Evolutionary conservation across 2,888 invertebrate genomes (phyloP), one percentile per base, ranked within the genome.

Genomic region (Lepidocyrtoides sp.): DNA sequence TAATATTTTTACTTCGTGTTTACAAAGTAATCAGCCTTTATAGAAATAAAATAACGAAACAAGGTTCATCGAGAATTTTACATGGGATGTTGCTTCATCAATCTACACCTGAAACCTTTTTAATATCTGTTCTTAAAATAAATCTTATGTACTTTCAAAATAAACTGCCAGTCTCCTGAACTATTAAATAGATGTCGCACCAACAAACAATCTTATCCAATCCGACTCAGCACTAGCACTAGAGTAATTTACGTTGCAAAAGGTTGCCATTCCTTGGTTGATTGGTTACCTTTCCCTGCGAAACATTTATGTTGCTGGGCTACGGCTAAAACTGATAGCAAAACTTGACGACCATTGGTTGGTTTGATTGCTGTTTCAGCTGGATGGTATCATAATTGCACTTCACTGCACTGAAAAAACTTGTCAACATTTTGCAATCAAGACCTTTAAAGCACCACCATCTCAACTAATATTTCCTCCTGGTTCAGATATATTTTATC

Each of bases 21-120:
- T 63, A 82, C 60, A 82, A 82, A 77, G 57, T 66, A 83, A 66
- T 83, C 82, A 83, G 82, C 82, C 82, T 83, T 83, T 66, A 83
- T 66, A 63, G 82, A 83, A 54, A 32, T 54, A 54, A 79, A 79
- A 51, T 54, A 32, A n/a, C 66, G 66, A 32, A 32, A n/a, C 29
- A 8, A n/a, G n/a, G n/a, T n/a, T n/a, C 14, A 14, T 54, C 36
- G 36, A 36, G 36, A 36, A 36, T 36, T 36, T 36, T 2, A 60
- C 17, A 54, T n/a, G 7, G 10, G 2, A 20, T 60, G 2, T 10
- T 54, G 14, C 0, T 26, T 60, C 12, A 26, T 26, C 60, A 26
- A 60, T 23, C n/a, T 12, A 26, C 10, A 12, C 5, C 7, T n/a
- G 10, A 5, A 60, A 60, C 2, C 26, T 26, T 60, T 17, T 26